Evolutionary conservation across 2,888 invertebrate species (phyloP).

Genomic region (Mayetiola destructor): DNA sequence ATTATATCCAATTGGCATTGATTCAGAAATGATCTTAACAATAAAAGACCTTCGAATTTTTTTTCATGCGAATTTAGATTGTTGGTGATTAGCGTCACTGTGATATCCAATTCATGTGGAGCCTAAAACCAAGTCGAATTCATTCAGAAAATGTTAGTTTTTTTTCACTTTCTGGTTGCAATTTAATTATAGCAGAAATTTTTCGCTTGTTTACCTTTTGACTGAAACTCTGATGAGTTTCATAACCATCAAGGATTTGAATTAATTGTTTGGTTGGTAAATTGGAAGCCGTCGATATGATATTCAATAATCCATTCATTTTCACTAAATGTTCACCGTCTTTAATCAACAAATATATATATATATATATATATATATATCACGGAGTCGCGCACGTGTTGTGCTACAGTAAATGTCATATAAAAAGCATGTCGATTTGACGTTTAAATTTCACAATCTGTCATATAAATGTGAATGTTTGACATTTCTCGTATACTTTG

Average conservation of each 20-base stretch:
- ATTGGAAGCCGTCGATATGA: conserved; percentile 22
- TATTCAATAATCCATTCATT: conserved; percentile 24
- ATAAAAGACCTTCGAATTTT: conserved; percentile 21
- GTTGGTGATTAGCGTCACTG: conserved; percentile 22
- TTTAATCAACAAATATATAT: no score
- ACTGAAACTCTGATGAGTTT: conserved; percentile 24
- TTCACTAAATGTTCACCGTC: no score
- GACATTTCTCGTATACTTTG: no score
- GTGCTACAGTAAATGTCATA: no score
- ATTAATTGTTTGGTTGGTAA: conserved; percentile 20
- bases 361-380: no score
- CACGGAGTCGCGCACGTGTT: no score
- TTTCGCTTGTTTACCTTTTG: conserved; percentile 21
- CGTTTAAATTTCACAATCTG: no score
- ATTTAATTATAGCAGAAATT: background rate
- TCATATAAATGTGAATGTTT: no score
- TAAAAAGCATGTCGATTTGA: no score
- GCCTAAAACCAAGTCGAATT: conserved; percentile 15
- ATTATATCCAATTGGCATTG: conserved; percentile 22
- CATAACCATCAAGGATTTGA: conserved; percentile 22
- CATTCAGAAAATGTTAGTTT: conserved; percentile 4
- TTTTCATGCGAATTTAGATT: conserved; percentile 21
- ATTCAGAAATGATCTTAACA: conserved; percentile 22
- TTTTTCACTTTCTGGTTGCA: background rate
- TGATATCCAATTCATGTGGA: conserved; percentile 14